These are phyloP conservation scores for Xanthia icteritia DNA, from an alignment of 2,888 invertebrate genomes.

Conservation along the genomic window DNA sequence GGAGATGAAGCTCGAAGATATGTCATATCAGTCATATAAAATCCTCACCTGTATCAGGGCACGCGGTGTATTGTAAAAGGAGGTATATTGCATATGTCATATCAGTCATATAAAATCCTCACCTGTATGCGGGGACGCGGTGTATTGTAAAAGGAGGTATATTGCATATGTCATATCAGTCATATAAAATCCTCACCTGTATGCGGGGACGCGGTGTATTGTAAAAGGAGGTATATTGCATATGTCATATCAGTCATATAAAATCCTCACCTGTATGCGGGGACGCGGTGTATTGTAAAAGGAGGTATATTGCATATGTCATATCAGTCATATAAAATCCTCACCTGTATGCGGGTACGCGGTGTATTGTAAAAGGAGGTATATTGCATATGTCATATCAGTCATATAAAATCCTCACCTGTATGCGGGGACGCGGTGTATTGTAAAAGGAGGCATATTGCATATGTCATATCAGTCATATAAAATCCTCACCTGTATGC, in stretches of 20 bases:
- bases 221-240: slow-evolving; percentile 79
- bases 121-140: slow-evolving; percentile 93
- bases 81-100: not conserved
- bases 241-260: not conserved
- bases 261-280: slow-evolving; percentile 90
- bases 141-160: slow-evolving; percentile 91
- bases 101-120: not conserved
- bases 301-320: not conserved
- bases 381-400: not conserved
- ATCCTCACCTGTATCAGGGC: too few relatives aligned
- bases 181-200: slow-evolving; percentile 84
- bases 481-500: too few relatives aligned
- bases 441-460: not conserved
- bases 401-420: slow-evolving; percentile 81
- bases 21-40: too few relatives aligned
- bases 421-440: slow-evolving; percentile 92
- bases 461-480: too few relatives aligned
- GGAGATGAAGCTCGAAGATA: not conserved
- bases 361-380: too few relatives aligned
- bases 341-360: too few relatives aligned
- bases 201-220: slow-evolving; percentile 94
- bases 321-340: too few relatives aligned
- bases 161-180: not conserved
- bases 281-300: slow-evolving; percentile 94
- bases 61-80: not conserved